These are phyloP conservation scores for Reticulitermes speratus DNA, from an alignment of 1,140 invertebrate genomes.

Conservation along the genomic window DNA sequence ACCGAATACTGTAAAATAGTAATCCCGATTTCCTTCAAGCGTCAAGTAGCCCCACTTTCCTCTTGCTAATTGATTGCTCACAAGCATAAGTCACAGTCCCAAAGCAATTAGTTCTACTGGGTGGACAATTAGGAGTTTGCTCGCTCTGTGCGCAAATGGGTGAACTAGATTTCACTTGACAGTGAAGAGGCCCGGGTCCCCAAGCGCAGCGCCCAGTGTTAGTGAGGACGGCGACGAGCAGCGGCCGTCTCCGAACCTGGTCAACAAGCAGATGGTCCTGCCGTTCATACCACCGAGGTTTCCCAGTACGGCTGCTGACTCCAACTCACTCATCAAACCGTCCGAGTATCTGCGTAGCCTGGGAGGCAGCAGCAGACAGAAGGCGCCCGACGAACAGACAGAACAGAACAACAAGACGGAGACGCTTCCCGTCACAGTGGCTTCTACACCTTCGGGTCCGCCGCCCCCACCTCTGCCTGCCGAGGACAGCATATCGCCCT, in stretches of 20 bases:
- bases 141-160: constrained; percentile 3
- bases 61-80: no score
- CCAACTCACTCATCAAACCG: constrained; percentile 83
- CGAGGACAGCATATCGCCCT: background rate
- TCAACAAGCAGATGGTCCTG: constrained; percentile 78
- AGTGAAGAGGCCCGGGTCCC: background rate
- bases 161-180: constrained; percentile 20
- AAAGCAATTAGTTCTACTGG: background rate
- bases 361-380: background rate
- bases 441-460: no score
- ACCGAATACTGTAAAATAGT: no score
- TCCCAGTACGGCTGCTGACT: constrained; percentile 61
- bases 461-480: background rate
- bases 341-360: constrained; percentile 81
- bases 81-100: background rate
- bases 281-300: constrained; percentile 89
- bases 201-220: background rate
- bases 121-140: no score
- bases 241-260: constrained; percentile 55
- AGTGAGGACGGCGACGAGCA: background rate
- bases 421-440: constrained; percentile 48
- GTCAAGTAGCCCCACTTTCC: no score
- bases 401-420: constrained; percentile 47
- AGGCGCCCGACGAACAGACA: background rate
- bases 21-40: no score